Evolutionary conservation across 2,888 invertebrate genomes (phyloP), one percentile per base, ranked within the genome.

Genomic region (Seladonia tumulorum): DNA sequence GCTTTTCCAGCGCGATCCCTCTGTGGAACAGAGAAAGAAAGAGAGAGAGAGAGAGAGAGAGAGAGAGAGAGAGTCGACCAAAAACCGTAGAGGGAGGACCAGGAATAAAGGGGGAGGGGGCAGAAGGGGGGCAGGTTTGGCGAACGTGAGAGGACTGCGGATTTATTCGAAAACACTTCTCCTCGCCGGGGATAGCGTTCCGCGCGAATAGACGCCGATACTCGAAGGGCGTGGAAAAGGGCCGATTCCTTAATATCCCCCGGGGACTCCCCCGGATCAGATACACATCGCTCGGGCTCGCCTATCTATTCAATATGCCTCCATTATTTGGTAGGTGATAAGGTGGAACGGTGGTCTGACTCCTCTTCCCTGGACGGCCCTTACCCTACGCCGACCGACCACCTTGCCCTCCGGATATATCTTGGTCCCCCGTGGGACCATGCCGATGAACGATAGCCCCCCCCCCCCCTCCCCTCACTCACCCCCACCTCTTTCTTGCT

Each of bases 281-380:
- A 94, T 93, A 92, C 91, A 93, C 93, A 94, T 93, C 92, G 93
- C 90, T 92, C 90, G 93, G 92, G 93, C 89, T 91, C 87, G 93
- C 91, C 93, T 94, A 94, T 94, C 94, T 94, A 94, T 94, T 94
- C 94, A 93, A 94, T 94, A 94, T 94, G 93, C 94, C 92, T 91
- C 94, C 92, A 94, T 94, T 94, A 94, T 94, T 94, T 92, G 94
- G 93, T 93, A 91, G 93, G 93, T 94, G 94, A 94, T 94, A 94
- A 94, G 94, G 91, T 91, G 92, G 91, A 87, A 90, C 90, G 91
- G 83, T 72, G 86, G 79, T 80, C 83, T 76, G 79, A 70, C 86
- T 83, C 60, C 87, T 60, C 80, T 75, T 79, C 83, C 76, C 82
- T 73, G 49, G 66, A 16, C 82, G 29, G 72, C 86, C 86, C 86